Percentiles rank a stretch among this genome's conserved stretches.
Conservation (phyloP, 2,113 vertebrate genomes). For the Dasyurus viverrinus region DNA sequence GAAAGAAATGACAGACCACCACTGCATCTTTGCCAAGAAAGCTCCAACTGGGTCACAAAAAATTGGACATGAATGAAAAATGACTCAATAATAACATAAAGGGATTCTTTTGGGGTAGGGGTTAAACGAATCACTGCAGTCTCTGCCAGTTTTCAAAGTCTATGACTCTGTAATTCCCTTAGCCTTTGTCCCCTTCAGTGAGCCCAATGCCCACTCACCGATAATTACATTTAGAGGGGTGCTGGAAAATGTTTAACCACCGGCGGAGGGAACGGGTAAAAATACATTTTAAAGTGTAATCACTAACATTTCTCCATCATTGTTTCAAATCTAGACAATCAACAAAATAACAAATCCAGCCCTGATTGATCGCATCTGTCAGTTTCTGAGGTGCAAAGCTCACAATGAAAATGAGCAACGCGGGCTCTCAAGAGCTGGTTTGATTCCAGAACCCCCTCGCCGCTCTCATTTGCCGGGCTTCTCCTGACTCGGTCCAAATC, state of each 20-base stretch:
- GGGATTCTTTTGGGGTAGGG: not conserved
- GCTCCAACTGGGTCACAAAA: too few relatives aligned
- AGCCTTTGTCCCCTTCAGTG: not conserved
- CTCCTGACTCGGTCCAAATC: not conserved
- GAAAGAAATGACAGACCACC: not conserved
- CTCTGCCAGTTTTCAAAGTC: not conserved
- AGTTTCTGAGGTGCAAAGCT: not conserved
- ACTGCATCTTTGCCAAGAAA: not conserved
- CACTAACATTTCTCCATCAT: not conserved
- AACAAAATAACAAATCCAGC: not conserved
- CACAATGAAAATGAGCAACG: not conserved
- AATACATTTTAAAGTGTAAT: not conserved
- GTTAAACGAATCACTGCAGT: not conserved
- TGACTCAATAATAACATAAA: not conserved
- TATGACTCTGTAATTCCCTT: not conserved
- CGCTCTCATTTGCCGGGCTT: not conserved
- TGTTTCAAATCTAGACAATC: not conserved
- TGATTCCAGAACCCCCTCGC: not conserved
- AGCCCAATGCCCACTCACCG: not conserved
- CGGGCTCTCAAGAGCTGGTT: not conserved
- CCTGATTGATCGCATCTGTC: not conserved
- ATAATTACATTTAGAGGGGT: not conserved
- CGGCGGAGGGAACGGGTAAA: not conserved
- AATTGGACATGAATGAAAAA: not conserved
- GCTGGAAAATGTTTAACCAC: not conserved